Evolutionary conservation across 1,140 invertebrate genomes (phyloP), one percentile per base, ranked within the genome.

Genomic region (Zaprionus capensis): DNA sequence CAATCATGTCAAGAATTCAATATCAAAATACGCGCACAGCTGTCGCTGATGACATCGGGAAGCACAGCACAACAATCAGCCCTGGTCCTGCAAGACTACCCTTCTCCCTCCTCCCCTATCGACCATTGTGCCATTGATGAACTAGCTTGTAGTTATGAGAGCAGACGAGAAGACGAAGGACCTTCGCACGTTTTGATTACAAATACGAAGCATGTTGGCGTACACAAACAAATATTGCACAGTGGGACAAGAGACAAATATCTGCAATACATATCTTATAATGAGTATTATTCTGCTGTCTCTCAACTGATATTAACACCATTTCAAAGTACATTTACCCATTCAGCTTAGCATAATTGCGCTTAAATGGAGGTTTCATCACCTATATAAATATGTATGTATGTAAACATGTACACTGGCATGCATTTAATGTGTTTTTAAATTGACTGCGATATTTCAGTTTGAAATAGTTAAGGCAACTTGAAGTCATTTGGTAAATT

Each of bases 1-100:
- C 84, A 88, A 87, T 88, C 84, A 90, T 88, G 85, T 90, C 81
- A 88, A 90, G 85, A 90, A 88, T 90, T 88, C 84, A 88, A 88
- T 88, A 88, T 90, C 86, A 84, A 81, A 81, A 80, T 78, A 56
- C 75, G 78, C 73, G 78, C 71, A 71, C 84, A 88, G 84, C 81
- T 88, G 84, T 76, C 85, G 67, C 76, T 88, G 84, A 88, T 90
- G 84, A 86, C 83, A 86, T 74, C 73, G 66, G 56, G 58, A 14
- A 58, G 28, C 38, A n/a, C 38, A 78, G 38, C 84, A 76, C 59
- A 71, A 51, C 68, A 64, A 71, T 44, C 67, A 17, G 26, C 17
- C 14, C 41, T 46, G 41, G 41, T 24, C 64, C 57, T 26, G 24
- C 38, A 22, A 31, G 28, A 31, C 28, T 31, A 7, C 20, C 24